phyloP scores from a whole-genome alignment of 2,888 invertebrate genomes.

The Andrena dorsata region DNA sequence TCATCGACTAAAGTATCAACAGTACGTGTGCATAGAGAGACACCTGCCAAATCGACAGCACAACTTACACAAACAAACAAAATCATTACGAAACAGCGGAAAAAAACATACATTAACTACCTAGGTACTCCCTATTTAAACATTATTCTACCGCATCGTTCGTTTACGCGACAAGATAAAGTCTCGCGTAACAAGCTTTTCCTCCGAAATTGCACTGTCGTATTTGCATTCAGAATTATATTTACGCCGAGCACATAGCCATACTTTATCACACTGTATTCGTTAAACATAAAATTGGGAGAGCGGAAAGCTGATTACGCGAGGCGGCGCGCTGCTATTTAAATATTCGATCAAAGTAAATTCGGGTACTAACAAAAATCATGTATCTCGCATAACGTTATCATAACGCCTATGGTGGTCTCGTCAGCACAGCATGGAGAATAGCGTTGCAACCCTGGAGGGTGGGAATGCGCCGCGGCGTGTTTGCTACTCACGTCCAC shows the following conservation, averaged over 20 bases:
- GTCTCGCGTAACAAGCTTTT: background rate
- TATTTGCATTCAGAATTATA: background rate
- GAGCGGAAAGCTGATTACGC: background rate
- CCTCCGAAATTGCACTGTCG: background rate
- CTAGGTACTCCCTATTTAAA: background rate
- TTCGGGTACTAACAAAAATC: constrained; percentile 40
- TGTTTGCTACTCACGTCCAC: constrained; percentile 40
- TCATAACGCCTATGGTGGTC: constrained; percentile 18
- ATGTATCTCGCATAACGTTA: constrained; percentile 35
- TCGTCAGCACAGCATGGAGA: background rate
- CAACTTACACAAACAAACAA: background rate
- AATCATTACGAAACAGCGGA: background rate
- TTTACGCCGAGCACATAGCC: background rate
- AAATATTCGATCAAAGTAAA: background rate
- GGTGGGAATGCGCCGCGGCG: background rate
- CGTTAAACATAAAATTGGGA: background rate
- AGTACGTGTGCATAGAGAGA: background rate
- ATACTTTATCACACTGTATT: background rate
- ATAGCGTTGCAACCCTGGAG: background rate
- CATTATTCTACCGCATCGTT: background rate
- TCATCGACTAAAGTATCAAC: background rate
- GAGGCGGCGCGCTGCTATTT: background rate
- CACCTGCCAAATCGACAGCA: background rate
- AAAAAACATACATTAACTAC: background rate
- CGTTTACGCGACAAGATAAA: constrained; percentile 1